phyloP scores from a whole-genome alignment of 2,797 vertebrate species.

The Tachyglossus aculeatus region DNA sequence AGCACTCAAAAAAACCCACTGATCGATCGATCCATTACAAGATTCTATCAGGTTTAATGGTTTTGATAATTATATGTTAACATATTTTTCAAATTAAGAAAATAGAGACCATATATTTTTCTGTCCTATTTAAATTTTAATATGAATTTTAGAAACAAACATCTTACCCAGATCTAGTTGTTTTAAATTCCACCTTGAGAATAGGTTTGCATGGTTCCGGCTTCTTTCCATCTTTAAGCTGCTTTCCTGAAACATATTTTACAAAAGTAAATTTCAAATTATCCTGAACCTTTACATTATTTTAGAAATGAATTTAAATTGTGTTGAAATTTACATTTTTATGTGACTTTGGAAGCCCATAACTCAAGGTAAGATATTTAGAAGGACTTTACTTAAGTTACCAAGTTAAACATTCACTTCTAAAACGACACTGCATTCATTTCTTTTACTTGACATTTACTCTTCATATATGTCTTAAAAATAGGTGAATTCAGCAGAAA shows the following conservation, averaged over 20 bases:
- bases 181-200: conserved; percentile 99
- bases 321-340: conserved; percentile 23
- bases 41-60: too few species aligned
- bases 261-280: conserved; percentile 62
- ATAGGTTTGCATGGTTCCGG: conserved; percentile 99
- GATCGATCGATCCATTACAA: too few species aligned
- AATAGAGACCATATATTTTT: neutral
- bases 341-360: conserved; percentile 23
- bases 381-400: too few species aligned
- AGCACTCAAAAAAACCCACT: neutral
- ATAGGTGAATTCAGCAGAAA: too few species aligned
- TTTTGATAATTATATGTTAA: too few species aligned
- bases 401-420: too few species aligned
- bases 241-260: conserved; percentile 88
- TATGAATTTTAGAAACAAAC: conserved; percentile 2
- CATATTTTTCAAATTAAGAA: too few species aligned
- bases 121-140: too few species aligned
- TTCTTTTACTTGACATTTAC: too few species aligned
- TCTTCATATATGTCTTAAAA: too few species aligned
- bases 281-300: conserved; percentile 30
- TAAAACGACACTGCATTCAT: too few species aligned
- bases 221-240: conserved; percentile 98
- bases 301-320: conserved; percentile 32
- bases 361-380: too few species aligned
- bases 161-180: conserved; percentile 92